Base-by-base conservation (phyloP, 1,140 invertebrate genomes). In the Cydia pomonella region DNA sequence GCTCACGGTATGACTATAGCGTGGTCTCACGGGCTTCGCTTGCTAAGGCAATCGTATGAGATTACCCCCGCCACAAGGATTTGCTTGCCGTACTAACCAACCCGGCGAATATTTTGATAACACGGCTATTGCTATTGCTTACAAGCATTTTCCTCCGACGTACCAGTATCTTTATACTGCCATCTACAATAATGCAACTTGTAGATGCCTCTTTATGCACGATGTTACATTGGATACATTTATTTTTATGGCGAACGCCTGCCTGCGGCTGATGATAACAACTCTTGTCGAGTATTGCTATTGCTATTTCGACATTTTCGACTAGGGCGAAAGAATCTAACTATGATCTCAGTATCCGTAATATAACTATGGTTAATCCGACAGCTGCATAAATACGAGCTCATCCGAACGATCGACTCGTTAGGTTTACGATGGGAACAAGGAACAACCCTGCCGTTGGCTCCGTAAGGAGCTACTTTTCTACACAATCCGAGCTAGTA, bases 61-160 rank as follows among this genome's bases (percentile, higher is more conserved):
- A 69, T 69, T 69, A 69, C 64, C 33, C 50, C 64, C 64, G 29
- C 64, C 64, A 33, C 64, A 69, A 33, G 64, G 64, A 69, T 69
- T 69, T 69, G 64, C 64, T 69, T 38, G 62, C 63, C 25, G 27
- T 38, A 69, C 63, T 69, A 69, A 69, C 64, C 25, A n/a, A 69
- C 33, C 64, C 64, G 27, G 63, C 63, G 29, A 69, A 69, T 69
- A 69, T 69, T 69, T 69, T 33, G 33, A 69, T 69, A 69, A 69
- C 27, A 33, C 27, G 64, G 18, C 2, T 18, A n/a, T 21, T 59
- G 1, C 9, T 9, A 59, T 59, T 2, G 53, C 53, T 23, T 59
- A 2, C 53, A 23, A 6, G 21, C 53, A 23, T 23, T 59, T 50
- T 50, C 3, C 1, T 16, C 3, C n/a, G n/a, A 18, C 47, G 13